These are phyloP conservation scores for Amblyraja radiata DNA, from an alignment of 2,797 vertebrate species.

Conservation along the genomic window DNA sequence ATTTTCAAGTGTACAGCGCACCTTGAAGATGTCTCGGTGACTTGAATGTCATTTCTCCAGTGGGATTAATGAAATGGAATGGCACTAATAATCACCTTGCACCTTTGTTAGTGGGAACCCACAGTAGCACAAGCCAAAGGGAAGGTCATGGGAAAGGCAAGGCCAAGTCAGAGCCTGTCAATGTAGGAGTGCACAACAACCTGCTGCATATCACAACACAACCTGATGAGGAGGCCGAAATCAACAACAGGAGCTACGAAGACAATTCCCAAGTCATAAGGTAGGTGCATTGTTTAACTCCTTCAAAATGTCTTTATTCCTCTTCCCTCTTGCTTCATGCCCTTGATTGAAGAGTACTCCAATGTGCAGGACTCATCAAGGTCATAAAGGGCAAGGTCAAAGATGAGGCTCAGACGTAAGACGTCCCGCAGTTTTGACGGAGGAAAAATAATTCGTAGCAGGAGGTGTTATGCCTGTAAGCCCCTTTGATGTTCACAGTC, in stretches of 20 bases:
- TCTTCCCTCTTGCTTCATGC: neutral
- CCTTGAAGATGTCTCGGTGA: neutral
- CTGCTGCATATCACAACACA: neutral
- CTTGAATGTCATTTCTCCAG: neutral
- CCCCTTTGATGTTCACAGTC: too few relatives aligned
- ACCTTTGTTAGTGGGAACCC: slow-evolving; percentile 2
- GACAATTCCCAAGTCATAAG: slow-evolving; percentile 7
- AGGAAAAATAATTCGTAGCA: neutral
- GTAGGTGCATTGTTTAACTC: neutral
- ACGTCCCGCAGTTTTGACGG: neutral
- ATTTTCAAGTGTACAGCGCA: neutral
- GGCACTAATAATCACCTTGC: neutral
- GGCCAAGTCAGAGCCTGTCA: neutral
- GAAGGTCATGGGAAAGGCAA: neutral
- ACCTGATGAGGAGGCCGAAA: neutral
- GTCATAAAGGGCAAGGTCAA: neutral
- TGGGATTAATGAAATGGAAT: neutral
- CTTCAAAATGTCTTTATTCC: neutral
- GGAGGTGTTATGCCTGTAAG: too few relatives aligned
- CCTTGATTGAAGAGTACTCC: too few relatives aligned
- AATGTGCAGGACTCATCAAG: neutral
- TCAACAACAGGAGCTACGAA: neutral
- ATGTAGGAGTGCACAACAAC: neutral
- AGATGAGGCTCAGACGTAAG: neutral
- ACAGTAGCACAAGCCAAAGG: neutral